Conservation (phyloP, 2,113 vertebrate species). For the Mormyrus iriodes region DNA sequence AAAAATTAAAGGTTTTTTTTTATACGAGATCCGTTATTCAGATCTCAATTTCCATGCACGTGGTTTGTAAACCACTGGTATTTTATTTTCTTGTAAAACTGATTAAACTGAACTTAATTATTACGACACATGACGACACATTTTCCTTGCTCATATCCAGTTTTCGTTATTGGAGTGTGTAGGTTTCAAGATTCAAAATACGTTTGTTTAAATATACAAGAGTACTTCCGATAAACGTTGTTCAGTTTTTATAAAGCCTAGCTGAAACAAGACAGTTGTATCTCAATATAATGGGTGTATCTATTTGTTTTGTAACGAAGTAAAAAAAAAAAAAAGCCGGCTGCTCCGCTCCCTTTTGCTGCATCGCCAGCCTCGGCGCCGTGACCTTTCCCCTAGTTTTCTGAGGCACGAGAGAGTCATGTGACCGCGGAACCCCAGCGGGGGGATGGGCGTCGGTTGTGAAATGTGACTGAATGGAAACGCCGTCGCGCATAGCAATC, state of each 20-base stretch:
- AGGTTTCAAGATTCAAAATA: background rate
- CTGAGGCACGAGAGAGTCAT: conserved; percentile 52
- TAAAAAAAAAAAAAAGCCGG: background rate
- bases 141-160: background rate
- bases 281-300: background rate
- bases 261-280: background rate
- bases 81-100: background rate
- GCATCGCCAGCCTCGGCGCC: conserved; percentile 30
- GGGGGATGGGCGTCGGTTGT: conserved; percentile 33
- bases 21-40: background rate
- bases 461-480: conserved; percentile 25
- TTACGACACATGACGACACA: background rate
- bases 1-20: background rate
- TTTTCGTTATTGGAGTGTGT: background rate
- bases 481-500: background rate
- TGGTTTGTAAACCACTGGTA: background rate
- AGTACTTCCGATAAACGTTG: background rate
- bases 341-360: background rate
- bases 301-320: background rate
- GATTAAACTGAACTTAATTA: background rate
- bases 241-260: background rate
- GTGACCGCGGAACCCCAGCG: conserved; percentile 47
- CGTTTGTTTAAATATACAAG: background rate
- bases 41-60: background rate
- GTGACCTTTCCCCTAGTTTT: conserved; percentile 71